Evolutionary conservation across 2,797 vertebrate genomes (phyloP).

Genomic region (Ceryle rudis): DNA sequence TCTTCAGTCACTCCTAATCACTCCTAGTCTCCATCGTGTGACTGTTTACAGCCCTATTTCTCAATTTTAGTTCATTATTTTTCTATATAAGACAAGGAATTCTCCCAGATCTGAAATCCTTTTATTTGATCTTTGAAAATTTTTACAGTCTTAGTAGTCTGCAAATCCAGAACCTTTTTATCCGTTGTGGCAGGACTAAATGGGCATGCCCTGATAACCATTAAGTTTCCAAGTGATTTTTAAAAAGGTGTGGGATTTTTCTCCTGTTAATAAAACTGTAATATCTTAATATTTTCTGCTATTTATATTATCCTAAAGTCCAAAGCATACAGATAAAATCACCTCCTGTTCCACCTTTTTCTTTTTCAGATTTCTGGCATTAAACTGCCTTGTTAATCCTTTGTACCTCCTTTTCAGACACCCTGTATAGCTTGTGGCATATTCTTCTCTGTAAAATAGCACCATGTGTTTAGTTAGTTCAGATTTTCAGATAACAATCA

Average conservation of each 20-base stretch:
- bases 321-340: not conserved
- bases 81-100: not conserved
- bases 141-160: not conserved
- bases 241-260: not conserved
- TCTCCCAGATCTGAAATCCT: not conserved
- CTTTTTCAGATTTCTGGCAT: not conserved
- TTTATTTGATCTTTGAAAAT: conserved; percentile 21
- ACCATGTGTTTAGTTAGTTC: not conserved
- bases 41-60: not conserved
- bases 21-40: not conserved
- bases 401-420: not conserved
- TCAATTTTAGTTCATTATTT: not conserved
- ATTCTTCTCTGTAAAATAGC: not conserved
- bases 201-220: not conserved
- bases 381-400: not conserved
- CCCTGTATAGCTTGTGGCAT: not conserved
- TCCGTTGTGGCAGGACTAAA: not conserved
- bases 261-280: not conserved
- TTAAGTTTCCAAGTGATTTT: not conserved
- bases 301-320: not conserved
- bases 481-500: not conserved
- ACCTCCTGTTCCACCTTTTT: not conserved
- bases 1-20: not conserved
- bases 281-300: not conserved
- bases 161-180: not conserved